Base-by-base conservation (phyloP, 2,797 vertebrate genomes). In the Gymnopithys bicolor region DNA sequence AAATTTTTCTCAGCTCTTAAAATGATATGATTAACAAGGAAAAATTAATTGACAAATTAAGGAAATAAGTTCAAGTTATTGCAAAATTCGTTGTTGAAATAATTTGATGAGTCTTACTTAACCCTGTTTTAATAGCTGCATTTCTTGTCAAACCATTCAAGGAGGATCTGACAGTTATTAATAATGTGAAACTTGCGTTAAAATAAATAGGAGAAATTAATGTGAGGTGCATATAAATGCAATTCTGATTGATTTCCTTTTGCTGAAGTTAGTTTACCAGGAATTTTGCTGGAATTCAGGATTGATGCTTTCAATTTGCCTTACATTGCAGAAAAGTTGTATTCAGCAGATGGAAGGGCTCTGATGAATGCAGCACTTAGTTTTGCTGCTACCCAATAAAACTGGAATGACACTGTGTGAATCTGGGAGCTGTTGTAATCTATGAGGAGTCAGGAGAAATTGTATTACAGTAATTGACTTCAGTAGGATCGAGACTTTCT, bases 401-500 rank as follows among this genome's bases (percentile, higher is more conserved):
- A 53, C 33, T 58, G 55, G 64, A 71, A 81, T 76, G 93, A 86
- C 71, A 93, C 56, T 63, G 27, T 87, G 78, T 77, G 93, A 75
- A 68, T 77, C 74, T 62, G 59, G 87, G 79, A 95, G 82, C 84
- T 93, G 74, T 64, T 39, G 23, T 89, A 74, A 89, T 86, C 90
- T 91, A 53, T 35, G 87, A 94, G 84, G 93, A 95, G 66, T 71
- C 68, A 55, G 64, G 66, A 91, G 76, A 96, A 97, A 96, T 93
- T 92, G 76, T 94, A 88, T 94, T 94, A 46, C 56, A 52, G 89
- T 92, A 96, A 96, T 94, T 97, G 84, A 94, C 94, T 96, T 94
- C 79, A 63, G 75, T 91, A 94, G 70, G 78, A 92, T 81, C 1
- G 22, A 93, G 83, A 58, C 32, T 91, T 93, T 89, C 89, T 80